Conservation (phyloP, 2,113 vertebrate species). For the Pelecanoides urinatrix region DNA sequence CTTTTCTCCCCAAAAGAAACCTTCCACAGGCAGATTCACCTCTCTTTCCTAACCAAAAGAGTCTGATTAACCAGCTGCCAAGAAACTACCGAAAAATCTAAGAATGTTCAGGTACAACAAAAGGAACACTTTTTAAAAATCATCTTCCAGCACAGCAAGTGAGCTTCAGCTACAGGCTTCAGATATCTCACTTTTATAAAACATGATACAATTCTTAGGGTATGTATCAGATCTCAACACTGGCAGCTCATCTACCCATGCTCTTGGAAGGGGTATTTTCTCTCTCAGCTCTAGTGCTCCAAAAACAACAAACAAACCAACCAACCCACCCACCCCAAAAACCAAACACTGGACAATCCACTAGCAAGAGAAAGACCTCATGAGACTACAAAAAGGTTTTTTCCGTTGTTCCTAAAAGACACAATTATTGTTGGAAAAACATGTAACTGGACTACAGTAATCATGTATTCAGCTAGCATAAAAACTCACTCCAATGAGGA, state of each 20-base stretch:
- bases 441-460: neutral
- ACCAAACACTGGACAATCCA: neutral
- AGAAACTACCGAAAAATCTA: neutral
- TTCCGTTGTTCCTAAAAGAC: neutral
- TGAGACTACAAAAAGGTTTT: neutral
- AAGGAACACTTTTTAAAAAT: neutral
- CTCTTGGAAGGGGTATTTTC: neutral
- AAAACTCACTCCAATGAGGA: neutral
- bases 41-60: neutral
- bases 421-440: neutral
- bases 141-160: no score
- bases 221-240: neutral
- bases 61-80: neutral
- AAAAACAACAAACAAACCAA: neutral
- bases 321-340: neutral
- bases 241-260: neutral
- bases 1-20: neutral
- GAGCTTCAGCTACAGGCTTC: neutral
- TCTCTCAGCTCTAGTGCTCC: neutral
- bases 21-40: neutral
- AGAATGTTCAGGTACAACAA: neutral
- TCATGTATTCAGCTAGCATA: neutral
- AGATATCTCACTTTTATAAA: neutral
- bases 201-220: neutral
- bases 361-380: neutral